A percentile compares a stretch with the other conserved stretches of the same genome.
Conservation (phyloP, 2,113 vertebrate genomes). For the Antidorcas marsupialis region DNA sequence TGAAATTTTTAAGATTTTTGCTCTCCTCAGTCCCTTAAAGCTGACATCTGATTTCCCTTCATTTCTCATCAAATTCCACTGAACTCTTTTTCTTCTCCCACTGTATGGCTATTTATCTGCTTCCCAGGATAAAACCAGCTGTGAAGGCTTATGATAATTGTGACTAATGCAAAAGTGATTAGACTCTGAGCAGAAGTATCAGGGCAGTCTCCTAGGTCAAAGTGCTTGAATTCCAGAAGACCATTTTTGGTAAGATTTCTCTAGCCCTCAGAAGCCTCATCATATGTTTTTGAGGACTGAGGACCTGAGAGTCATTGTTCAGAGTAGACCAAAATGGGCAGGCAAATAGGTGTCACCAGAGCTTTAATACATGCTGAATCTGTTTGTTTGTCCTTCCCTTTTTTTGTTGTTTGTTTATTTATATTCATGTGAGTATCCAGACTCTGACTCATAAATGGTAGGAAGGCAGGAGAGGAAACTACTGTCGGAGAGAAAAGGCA, state of each 20-base stretch:
- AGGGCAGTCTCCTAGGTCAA: background rate
- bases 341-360: background rate
- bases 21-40: background rate
- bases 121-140: background rate
- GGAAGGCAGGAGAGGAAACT: background rate
- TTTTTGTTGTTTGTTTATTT: background rate
- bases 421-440: background rate
- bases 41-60: background rate
- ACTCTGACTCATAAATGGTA: background rate
- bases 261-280: background rate
- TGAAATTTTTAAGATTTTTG: background rate
- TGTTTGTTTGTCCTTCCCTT: background rate
- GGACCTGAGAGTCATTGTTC: background rate
- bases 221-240: background rate
- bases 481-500: background rate
- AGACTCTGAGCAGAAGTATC: background rate
- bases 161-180: background rate
- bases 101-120: background rate
- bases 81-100: background rate
- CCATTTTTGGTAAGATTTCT: background rate
- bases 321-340: background rate
- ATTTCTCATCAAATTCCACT: background rate
- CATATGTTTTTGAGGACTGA: background rate
- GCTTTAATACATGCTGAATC: background rate
- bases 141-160: background rate